Conservation (phyloP, 2,113 vertebrate species). For the Colinus virginianus region DNA sequence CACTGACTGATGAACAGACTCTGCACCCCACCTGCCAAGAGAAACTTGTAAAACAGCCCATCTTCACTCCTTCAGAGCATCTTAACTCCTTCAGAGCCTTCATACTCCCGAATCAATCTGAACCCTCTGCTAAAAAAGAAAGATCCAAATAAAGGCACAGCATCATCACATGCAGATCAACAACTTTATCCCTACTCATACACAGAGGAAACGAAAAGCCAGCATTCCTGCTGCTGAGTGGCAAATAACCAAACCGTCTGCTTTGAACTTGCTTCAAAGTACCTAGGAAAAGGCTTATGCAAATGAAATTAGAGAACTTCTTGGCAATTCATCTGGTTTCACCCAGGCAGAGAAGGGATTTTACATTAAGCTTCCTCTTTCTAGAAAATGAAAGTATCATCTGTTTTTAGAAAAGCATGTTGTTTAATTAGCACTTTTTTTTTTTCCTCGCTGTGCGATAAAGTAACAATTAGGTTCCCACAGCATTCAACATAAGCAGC, state of each 20-base stretch:
- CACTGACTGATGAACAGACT: neutral
- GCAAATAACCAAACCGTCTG: conserved; percentile 40
- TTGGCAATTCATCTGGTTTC: conserved; percentile 64
- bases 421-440: conserved; percentile 64
- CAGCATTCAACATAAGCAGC: conserved; percentile 53
- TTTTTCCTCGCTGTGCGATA: conserved; percentile 31
- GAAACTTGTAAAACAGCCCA: neutral
- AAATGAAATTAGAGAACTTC: conserved; percentile 72
- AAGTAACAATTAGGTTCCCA: conserved; percentile 73
- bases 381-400: conserved; percentile 73
- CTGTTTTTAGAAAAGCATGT: conserved; percentile 54
- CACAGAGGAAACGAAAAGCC: conserved; percentile 37
- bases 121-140: neutral
- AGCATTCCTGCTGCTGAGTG: conserved; percentile 37
- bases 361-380: conserved; percentile 70
- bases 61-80: neutral
- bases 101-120: neutral
- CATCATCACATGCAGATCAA: conserved; percentile 42
- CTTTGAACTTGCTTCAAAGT: conserved; percentile 70
- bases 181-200: conserved; percentile 5
- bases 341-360: conserved; percentile 43
- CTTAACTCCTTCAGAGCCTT: neutral
- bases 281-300: conserved; percentile 56
- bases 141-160: conserved; percentile 19
- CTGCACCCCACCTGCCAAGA: neutral